Base-by-base conservation (phyloP, 2,888 invertebrate species). In the Synergus itoensis region DNA sequence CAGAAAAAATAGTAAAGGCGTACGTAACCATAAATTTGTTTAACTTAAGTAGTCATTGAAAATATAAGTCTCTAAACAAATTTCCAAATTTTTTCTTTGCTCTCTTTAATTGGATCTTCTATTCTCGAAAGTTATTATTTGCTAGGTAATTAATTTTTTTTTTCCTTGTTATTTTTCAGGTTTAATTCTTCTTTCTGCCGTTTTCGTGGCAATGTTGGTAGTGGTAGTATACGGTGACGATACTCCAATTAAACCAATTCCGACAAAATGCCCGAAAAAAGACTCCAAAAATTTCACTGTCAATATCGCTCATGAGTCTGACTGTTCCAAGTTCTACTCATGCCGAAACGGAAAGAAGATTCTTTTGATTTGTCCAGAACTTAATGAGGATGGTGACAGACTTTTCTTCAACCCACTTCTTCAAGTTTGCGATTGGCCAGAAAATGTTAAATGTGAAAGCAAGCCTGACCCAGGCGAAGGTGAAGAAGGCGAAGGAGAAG, bases 341-440 rank as follows among this genome's bases (percentile, higher is more conserved):
- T 89, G 89, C 16, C 65, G 77, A 0, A 18, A 75, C 7, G 88
- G 86, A 0, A 7, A 21, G 7, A 85, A 85, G 60, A 64, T 80
- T 4, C 1, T 76, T 0, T 63, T 28, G 48, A 18, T 78, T 18
- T 89, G 89, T 76, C 85, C 86, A 36, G 2, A 57, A 73, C 36
- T 73, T 48, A 21, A 43, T 14, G 77, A 81, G 48, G n/a, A 53
- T 0, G 36, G 73, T 5, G 36, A 40, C 48, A 48, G 79, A 28
- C 48, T 85, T 7, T 21, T 83, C 12, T 89, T 82, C 64, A 89
- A 88, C 76, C 78, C 84, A 0, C 0, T 77, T 3, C 4, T 79
- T 1, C 75, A 84, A 80, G 84, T 87, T 4, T 90, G 90, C 18
- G 88, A 88, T 57, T 84, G 79, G 80, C 82, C 83, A 0, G 4